Conservation (phyloP, 2,888 invertebrate genomes). For the Hemicrepidius hirtus region DNA sequence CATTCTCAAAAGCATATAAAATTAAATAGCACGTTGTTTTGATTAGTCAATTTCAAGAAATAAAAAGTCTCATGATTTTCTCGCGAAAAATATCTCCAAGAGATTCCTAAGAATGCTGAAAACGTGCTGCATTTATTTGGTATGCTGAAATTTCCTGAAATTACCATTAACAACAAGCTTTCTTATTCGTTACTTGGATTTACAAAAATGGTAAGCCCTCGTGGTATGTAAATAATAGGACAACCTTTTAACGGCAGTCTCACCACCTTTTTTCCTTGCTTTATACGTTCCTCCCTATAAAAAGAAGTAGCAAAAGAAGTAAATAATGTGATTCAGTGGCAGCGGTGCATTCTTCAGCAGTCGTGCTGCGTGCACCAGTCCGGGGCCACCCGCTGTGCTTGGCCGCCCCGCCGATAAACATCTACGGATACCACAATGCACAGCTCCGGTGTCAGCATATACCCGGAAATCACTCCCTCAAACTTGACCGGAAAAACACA, state of each 20-base stretch:
- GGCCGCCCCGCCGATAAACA: constrained; percentile 55
- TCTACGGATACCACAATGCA: constrained; percentile 53
- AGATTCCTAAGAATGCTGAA: too few relatives aligned
- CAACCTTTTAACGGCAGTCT: constrained; percentile 11
- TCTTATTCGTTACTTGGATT: neutral
- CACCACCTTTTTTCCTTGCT: constrained; percentile 15
- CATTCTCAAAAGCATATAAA: too few relatives aligned
- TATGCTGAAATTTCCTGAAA: constrained; percentile 1
- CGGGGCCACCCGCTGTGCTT: constrained; percentile 56
- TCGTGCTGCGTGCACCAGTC: constrained; percentile 58
- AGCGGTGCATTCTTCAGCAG: constrained; percentile 55
- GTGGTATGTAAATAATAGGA: constrained; percentile 26
- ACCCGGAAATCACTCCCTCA: constrained; percentile 46
- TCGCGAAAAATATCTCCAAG: too few relatives aligned
- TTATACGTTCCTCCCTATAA: constrained; percentile 28
- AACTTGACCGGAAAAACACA: constrained; percentile 17
- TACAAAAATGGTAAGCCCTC: constrained; percentile 12
- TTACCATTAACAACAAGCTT: neutral
- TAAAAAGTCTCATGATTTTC: too few relatives aligned
- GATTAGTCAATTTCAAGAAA: too few relatives aligned
- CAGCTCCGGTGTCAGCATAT: constrained; percentile 47
- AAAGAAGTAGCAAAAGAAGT: constrained; percentile 47
- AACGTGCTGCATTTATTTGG: too few relatives aligned
- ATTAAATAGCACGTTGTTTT: too few relatives aligned
- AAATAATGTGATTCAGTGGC: constrained; percentile 58